Evolutionary conservation across 2,888 invertebrate genomes (phyloP), one percentile per base, ranked within the genome.

Genomic region (Encarsia formosa): DNA sequence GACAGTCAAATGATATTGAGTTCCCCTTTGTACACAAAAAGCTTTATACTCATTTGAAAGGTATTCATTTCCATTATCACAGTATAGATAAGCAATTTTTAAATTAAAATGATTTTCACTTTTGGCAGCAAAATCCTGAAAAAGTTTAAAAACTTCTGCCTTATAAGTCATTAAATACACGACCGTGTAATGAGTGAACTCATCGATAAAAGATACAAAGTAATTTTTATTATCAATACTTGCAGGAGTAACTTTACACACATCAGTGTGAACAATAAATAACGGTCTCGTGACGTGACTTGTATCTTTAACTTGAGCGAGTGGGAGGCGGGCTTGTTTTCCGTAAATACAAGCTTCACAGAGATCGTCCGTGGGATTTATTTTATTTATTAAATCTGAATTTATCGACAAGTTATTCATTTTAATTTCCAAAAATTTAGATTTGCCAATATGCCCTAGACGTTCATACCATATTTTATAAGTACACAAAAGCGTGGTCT

Each of bases 1-100:
- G 16, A 48, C 48, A 1, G 56, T 49, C 6, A 15, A 38, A 16
- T 56, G 32, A 29, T 29, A 16, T 39, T 57, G 38, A 15, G 62
- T 63, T 4, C 62, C 63, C 38, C 55, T 40, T 19, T 43, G 13
- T n/a, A 52, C 54, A 5, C 59, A 49, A 31, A 47, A 58, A 11
- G 19, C 5, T 29, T 18, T 31, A 3, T 45, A 38, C 18, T 37
- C 16, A 4, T 15, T 2, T 5, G 32, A 23, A 20, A 29, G 19
- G 48, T 35, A 40, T 40, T 20, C 48, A 11, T 31, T 35, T 37
- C 49, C 49, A 45, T 52, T 54, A 9, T 45, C 37, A 11, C 24
- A 37, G n/a, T 37, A 9, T 2, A 45, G 9, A 2, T 1, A n/a
- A 3, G 23, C 37, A 4, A 45, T 11, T 35, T 23, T 24, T 2